Percentiles rank a stretch among this genome's conserved stretches.
Evolutionary conservation across 2,113 vertebrate species (phyloP).

Genomic region (Neopipo cinnamomea): DNA sequence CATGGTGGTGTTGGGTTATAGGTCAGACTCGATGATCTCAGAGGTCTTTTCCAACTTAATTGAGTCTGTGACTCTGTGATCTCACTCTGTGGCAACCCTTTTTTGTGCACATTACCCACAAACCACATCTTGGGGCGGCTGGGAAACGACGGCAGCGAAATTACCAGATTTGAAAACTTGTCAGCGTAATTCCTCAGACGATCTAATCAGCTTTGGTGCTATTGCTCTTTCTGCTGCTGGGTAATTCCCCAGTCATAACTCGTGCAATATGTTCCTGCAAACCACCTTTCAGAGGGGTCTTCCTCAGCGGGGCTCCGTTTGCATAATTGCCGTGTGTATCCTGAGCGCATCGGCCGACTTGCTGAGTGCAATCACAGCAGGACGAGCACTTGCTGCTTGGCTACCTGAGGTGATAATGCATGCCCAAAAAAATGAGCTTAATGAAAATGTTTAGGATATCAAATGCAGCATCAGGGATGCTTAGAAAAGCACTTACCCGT

Average conservation of each 20-base stretch:
- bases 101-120: neutral
- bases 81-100: neutral
- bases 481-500: neutral
- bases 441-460: conserved; percentile 57
- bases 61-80: neutral
- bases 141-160: neutral
- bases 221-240: neutral
- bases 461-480: neutral
- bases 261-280: neutral
- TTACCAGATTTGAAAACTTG: neutral
- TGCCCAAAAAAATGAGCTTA: conserved; percentile 7
- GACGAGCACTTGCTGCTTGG: neutral
- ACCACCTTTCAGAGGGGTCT: neutral
- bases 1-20: rapidly evolving
- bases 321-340: neutral
- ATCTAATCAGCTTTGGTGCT: neutral
- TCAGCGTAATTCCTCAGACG: neutral
- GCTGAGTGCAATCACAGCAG: conserved; percentile 3
- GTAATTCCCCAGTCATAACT: neutral
- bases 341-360: rapidly evolving
- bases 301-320: neutral
- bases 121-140: rapidly evolving
- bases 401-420: conserved; percentile 44
- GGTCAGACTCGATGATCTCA: neutral
- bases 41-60: neutral